phyloP scores from a whole-genome alignment of 2,797 vertebrate species.

The Phoeniculus purpureus region DNA sequence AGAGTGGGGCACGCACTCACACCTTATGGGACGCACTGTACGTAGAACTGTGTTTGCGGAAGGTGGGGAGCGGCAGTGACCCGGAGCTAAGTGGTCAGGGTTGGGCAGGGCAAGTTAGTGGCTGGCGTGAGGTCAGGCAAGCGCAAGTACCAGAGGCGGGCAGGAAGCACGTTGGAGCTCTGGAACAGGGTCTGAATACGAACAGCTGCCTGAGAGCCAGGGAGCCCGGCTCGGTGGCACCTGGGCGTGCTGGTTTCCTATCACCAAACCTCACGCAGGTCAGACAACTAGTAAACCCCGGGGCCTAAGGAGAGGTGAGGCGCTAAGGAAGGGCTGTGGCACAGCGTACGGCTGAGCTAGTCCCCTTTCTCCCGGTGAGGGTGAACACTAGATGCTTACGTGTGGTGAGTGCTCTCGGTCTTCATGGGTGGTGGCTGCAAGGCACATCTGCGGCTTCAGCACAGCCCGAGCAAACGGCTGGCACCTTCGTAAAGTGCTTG shows the following conservation, averaged over 20 bases:
- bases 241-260: neutral
- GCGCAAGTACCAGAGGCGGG: neutral
- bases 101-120: neutral
- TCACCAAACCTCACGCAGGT: neutral
- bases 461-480: neutral
- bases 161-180: neutral
- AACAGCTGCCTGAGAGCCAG: neutral
- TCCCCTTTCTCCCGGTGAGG: neutral
- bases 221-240: neutral
- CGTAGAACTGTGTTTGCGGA: constrained; percentile 32
- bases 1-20: neutral
- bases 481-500: neutral
- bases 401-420: neutral
- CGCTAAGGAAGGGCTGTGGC: no score
- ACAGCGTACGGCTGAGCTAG: no score
- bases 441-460: neutral
- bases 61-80: constrained; percentile 42
- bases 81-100: constrained; percentile 15
- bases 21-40: neutral
- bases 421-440: neutral
- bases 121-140: neutral
- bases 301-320: neutral
- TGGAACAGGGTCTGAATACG: neutral
- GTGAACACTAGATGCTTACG: neutral
- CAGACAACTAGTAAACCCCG: neutral